Base-by-base conservation (phyloP, 2,888 invertebrate genomes). In the Limnephilus auricula region DNA sequence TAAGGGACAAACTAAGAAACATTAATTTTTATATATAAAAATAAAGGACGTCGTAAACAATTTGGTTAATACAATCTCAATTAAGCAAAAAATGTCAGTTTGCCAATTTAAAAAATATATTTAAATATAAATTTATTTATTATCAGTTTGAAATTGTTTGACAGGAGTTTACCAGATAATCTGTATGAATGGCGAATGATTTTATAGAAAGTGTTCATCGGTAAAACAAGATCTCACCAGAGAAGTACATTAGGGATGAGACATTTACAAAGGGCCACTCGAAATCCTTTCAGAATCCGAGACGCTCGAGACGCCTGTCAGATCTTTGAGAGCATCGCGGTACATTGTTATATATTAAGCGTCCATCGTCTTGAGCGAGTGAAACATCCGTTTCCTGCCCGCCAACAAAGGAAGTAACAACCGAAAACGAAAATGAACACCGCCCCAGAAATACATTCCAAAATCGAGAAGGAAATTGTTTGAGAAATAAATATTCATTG, bases 321-420 rank as follows among this genome's bases (percentile, higher is more conserved):
- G 65, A 65, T 25, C 65, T n/a, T 65, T 65, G 65, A 50, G 18
- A 65, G 65, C 65, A 6, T 65, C 65, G 65, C 65, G 25, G 25
- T 2, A 65, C n/a, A 65, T 65, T 65, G 25, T 65, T 25, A 65
- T 65, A 65, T 65, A 65, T 65, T 65, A 65, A 9, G 25, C 65
- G 65, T 25, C 65, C 25, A n/a, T 65, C 65, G 25, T 65, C 65
- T 65, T n/a, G 65, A 65, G 65, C 65, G 65, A 65, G 65, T 65
- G 65, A 65, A 65, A 65, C 65, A n/a, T 65, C 65, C 65, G 65
- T 65, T 65, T 65, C 65, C 65, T 65, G 65, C 25, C 65, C 65
- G 65, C 65, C 65, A 65, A 65, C 65, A 65, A 65, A n/a, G n/a
- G 65, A 65, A 65, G 65, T 65, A 65, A 65, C 65, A 65, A 65